Percentiles rank a stretch among this genome's conserved stretches.
Conservation (phyloP, 2,888 invertebrate species). For the Brachyptera putata region DNA sequence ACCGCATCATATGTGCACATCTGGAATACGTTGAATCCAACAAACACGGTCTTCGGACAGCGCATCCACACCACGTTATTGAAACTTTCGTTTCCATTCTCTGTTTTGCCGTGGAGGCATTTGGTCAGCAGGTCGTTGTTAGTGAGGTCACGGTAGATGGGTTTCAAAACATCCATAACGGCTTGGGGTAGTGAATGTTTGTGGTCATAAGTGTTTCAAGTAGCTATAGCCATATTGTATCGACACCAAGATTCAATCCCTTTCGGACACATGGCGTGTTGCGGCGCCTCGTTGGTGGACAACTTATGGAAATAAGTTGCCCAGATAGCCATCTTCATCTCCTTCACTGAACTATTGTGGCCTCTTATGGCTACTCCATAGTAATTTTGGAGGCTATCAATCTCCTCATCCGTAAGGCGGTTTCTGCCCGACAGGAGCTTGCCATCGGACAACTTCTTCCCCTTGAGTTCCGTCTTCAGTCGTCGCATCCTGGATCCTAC, state of each 20-base stretch:
- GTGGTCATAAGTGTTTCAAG: conserved; percentile 17
- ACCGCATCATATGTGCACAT: conserved; percentile 23
- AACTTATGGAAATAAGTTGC: conserved; percentile 29
- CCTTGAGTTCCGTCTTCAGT: conserved; percentile 20
- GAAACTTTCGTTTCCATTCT: conserved; percentile 25
- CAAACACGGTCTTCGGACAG: conserved; percentile 26
- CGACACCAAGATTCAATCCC: conserved; percentile 28
- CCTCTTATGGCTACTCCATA: conserved; percentile 30
- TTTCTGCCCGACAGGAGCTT: conserved; percentile 17
- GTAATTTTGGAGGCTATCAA: conserved; percentile 23
- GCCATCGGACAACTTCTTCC: conserved; percentile 23
- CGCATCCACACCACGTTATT: conserved; percentile 23
- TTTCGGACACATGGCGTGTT: conserved; percentile 26
- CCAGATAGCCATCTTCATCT: conserved; percentile 29
- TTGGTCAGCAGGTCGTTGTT: conserved; percentile 12
- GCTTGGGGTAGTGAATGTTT: conserved; percentile 22
- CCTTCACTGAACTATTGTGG: conserved; percentile 16
- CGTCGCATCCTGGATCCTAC: conserved; percentile 22
- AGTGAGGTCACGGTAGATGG: conserved; percentile 24
- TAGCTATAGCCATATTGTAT: conserved; percentile 12
- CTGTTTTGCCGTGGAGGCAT: conserved; percentile 24
- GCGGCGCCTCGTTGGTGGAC: conserved; percentile 29
- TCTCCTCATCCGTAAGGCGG: conserved; percentile 19
- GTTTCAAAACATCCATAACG: conserved; percentile 29
- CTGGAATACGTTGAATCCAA: conserved; percentile 23